A percentile compares a stretch with the other conserved stretches of the same genome.
phyloP scores from a whole-genome alignment of 2,797 vertebrate genomes.

The Philypnodon macrostomus region DNA sequence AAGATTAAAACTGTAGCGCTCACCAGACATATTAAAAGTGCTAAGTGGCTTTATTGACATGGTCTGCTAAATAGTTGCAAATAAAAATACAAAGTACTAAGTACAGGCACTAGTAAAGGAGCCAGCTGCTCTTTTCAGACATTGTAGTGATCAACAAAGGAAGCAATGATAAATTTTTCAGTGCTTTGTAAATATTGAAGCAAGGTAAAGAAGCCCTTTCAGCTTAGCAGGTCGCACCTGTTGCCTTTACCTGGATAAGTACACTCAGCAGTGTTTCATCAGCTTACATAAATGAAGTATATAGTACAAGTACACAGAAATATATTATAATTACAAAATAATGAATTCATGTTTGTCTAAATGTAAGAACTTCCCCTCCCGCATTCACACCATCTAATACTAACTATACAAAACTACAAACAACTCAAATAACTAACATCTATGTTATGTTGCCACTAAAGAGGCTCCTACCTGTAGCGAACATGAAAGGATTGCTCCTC shows the following conservation, averaged over 20 bases:
- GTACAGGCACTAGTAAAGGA: not conserved
- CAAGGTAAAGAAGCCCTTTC: conserved; percentile 19
- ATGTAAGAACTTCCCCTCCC: not conserved
- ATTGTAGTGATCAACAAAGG: conserved; percentile 39
- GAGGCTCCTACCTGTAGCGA: conserved; percentile 91
- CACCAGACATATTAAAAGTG: conserved; percentile 75
- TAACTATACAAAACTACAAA: not conserved
- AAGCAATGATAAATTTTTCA: conserved; percentile 73
- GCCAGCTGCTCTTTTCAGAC: conserved; percentile 11
- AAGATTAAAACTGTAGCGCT: conserved; percentile 72
- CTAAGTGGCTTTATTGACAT: conserved; percentile 48
- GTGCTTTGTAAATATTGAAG: conserved; percentile 75
- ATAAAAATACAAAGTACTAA: not conserved
- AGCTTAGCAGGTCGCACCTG: conserved; percentile 46
- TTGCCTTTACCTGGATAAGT: conserved; percentile 28
- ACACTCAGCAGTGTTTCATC: no score
- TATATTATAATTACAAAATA: no score
- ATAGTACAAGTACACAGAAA: no score
- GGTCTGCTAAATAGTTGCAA: conserved; percentile 13
- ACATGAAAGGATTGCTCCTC: conserved; percentile 89
- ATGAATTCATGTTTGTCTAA: not conserved
- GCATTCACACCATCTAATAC: not conserved
- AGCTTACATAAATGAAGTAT: no score
- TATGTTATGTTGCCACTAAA: conserved; percentile 20
- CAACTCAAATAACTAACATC: conserved; percentile 7